These are phyloP conservation scores for Sycophila texana DNA, from an alignment of 2,888 invertebrate species.

Conservation along the genomic window DNA sequence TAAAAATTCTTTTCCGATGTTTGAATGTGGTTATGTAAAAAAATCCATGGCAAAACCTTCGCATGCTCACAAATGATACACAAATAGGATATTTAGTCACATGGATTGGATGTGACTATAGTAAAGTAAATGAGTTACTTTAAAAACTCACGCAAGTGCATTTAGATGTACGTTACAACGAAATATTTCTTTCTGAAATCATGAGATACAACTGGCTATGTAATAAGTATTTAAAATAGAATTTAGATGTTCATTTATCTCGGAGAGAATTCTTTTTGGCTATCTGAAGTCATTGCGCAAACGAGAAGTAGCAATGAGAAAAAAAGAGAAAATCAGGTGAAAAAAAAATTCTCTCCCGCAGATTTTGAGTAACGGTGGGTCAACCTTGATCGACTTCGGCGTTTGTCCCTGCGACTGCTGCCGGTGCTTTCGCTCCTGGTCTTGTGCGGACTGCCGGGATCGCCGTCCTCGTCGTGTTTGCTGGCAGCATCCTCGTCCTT, in stretches of 20 bases:
- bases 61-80: not conserved
- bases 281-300: too few relatives aligned
- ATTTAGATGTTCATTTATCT: not conserved
- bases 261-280: too few relatives aligned
- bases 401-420: conserved; percentile 72
- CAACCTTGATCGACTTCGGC: conserved; percentile 77
- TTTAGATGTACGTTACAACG: conserved; percentile 23
- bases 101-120: not conserved
- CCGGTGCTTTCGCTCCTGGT: conserved; percentile 69
- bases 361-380: not conserved
- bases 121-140: conserved; percentile 16
- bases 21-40: too few relatives aligned
- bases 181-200: conserved; percentile 31
- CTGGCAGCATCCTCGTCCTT: conserved; percentile 49
- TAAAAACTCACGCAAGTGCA: conserved; percentile 27
- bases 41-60: conserved; percentile 5
- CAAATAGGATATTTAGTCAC: not conserved
- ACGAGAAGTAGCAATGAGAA: too few relatives aligned
- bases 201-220: conserved; percentile 4
- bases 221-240: conserved; percentile 12
- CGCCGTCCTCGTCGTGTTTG: conserved; percentile 62
- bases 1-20: too few relatives aligned
- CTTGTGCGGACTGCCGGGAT: conserved; percentile 70
- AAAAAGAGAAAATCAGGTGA: too few relatives aligned
- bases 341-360: too few relatives aligned